Base-by-base conservation (phyloP, 35 echinoderm and acorn worm genomes). In the Strongylocentrotus purpuratus region DNA sequence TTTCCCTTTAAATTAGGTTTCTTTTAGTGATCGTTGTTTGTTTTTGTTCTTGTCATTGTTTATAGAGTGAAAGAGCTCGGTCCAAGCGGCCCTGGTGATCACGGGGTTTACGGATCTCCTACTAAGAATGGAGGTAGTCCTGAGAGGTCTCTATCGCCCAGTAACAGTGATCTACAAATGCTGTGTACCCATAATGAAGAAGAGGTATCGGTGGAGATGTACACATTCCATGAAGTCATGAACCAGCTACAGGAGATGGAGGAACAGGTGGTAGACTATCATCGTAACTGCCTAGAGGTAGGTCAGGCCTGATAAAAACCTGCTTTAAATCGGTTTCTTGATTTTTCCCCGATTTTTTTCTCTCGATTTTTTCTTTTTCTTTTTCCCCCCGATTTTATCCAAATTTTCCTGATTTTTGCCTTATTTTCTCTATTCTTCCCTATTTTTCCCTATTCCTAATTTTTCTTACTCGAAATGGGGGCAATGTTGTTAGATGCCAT, bases 221-320 rank as follows among this genome's bases (percentile, higher is more conserved):
- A 88, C 31, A 96, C 98, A 33, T 97, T 99, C 86, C 98, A 99
- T 96, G 98, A 99, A 95, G 98, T 97, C 47, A 97, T 99, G 98
- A 99, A 97, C 92, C 98, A 99, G 70, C 92, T 99, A 31, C 98
- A 99, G 58, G 98, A 99, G 95, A 97, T 99, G 95, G 98, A 99
- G 86, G 98, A 99, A 47, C 95, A 96, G 33, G 95, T 99, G 3
- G 95, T 99, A 9, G 97, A 97, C 47, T 89, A 94, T 47, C 96
- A 97, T 48, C 94, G 96, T 31, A 95, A 33, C 18, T 96, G 98
- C 89, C 86, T 99, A 48, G 95, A 97, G 96, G 97, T 98, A 48
- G 96, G 87, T 25, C n/a, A n/a, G n/a, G n/a, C n/a, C n/a, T n/a
- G n/a, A n/a, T n/a, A n/a, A n/a, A n/a, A n/a, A n/a, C n/a, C n/a